Base-by-base conservation (phyloP, 2,888 invertebrate species). In the Halocaridina rubra region DNA sequence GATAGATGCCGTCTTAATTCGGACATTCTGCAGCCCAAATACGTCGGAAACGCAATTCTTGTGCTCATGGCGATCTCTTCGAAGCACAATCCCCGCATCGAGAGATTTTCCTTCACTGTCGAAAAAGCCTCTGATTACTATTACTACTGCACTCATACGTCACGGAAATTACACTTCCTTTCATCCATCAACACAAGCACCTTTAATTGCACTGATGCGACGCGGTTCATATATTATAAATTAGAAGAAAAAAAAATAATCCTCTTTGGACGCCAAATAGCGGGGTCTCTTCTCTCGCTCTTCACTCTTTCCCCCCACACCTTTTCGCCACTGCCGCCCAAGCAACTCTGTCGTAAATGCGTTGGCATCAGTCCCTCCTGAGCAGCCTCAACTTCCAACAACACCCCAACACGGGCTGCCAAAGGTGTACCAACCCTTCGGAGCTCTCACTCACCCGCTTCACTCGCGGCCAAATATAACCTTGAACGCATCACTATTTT, bases 41-140 rank as follows among this genome's bases (percentile, higher is more conserved):
- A 32, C 67, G 64, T 64, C 46, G 78, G 78, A 61, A 64, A 24
- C 7, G 78, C 78, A 16, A 78, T 64, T 22, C 78, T 64, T 67
- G 78, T 78, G 78, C 78, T 78, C 78, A 78, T 78, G 64, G 78
- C 78, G 61, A 78, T 24, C 3, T 19, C 16, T 78, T 78, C 78
- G 19, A 78, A 24, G 24, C 67, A 78, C 78, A 78, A 64, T 64
- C 64, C 78, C 64, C 64, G 78, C 78, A 78, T 78, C 59, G 30
- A 59, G 16, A 27, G n/a, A 74, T 13, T 4, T 16, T 4, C 2
- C 13, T 27, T 39, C 46, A 74, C 74, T 24, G 5, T 27, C 16
- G 32, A 19, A 69, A 29, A 46, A 74, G 39, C 74, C 39, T 39
- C 72, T 7, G 30, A 22, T 19, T n/a, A 22, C 4, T 19, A 3